Evolutionary conservation across 2,888 invertebrate genomes (phyloP).

Genomic region (Sialis fuliginosa): DNA sequence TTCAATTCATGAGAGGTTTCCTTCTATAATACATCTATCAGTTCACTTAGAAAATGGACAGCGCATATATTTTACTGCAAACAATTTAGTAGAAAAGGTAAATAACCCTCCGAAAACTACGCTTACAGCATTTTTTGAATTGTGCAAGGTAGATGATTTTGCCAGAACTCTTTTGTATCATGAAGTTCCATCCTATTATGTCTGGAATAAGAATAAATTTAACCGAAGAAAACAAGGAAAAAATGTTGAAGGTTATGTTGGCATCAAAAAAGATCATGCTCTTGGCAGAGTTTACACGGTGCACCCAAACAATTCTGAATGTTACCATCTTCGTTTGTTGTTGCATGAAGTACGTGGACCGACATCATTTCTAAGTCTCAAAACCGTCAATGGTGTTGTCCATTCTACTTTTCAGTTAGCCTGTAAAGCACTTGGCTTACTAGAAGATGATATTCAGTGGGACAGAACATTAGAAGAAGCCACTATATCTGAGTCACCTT

Average conservation of each 20-base stretch:
- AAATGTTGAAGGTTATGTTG: conserved; percentile 5
- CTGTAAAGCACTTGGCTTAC: conserved; percentile 14
- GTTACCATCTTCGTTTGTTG: conserved; percentile 10
- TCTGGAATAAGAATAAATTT: conserved; percentile 8
- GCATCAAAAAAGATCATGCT: conserved; percentile 5
- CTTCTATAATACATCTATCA: conserved; percentile 1
- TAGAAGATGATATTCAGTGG: conserved; percentile 20
- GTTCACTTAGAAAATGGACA: conserved; percentile 3
- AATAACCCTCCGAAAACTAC: conserved; percentile 13
- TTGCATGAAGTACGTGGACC: conserved; percentile 15
- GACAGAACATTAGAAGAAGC: conserved; percentile 13
- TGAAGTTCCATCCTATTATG: conserved; percentile 16
- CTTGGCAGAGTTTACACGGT: conserved; percentile 9
- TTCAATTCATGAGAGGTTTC: conserved; percentile 1
- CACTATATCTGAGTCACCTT: conserved; percentile 9
- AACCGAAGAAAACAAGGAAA: conserved; percentile 9
- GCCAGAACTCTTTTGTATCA: conserved; percentile 11
- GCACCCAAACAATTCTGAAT: conserved; percentile 8
- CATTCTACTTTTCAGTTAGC: conserved; percentile 14
- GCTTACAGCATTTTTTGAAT: conserved; percentile 17
- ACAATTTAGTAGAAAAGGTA: conserved; percentile 8
- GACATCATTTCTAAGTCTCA: conserved; percentile 15
- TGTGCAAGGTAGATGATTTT: conserved; percentile 18
- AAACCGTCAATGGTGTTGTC: conserved; percentile 15
- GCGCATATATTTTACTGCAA: conserved; percentile 10